Evolutionary conservation across 2,113 vertebrate genomes (phyloP).

Genomic region (Aegithalos caudatus): DNA sequence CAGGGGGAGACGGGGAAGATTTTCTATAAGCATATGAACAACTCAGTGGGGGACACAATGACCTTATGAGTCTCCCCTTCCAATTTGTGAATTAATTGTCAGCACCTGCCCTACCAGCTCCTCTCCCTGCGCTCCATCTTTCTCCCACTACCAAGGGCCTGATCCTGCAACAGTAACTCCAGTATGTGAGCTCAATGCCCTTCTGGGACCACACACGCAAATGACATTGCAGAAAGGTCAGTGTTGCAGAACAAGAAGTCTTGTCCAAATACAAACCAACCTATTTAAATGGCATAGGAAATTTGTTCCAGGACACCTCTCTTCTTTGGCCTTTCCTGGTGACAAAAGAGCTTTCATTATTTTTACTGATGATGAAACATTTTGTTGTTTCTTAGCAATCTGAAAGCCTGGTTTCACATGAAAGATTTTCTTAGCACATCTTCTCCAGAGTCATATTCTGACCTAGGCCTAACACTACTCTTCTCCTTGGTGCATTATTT

Average conservation of each 20-base stretch:
- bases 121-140: background rate
- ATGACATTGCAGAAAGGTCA: background rate
- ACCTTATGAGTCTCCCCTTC: constrained; percentile 49
- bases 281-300: background rate
- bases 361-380: background rate
- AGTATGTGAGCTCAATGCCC: background rate
- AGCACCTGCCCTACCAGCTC: constrained; percentile 30
- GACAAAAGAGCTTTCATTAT: background rate
- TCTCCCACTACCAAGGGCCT: background rate
- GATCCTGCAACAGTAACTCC: background rate
- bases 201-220: background rate
- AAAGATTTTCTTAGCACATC: background rate
- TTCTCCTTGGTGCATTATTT: background rate
- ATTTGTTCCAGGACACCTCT: background rate
- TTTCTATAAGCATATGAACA: constrained; percentile 57
- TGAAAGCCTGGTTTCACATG: background rate
- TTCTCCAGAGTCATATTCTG: background rate
- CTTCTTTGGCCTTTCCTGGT: background rate
- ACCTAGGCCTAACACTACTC: background rate
- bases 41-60: constrained; percentile 36
- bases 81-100: constrained; percentile 56
- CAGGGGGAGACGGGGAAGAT: constrained; percentile 1
- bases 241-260: background rate
- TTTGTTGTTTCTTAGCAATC: background rate
- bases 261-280: background rate